phyloP scores from a whole-genome alignment of 2,797 vertebrate genomes.

The Argya squamiceps region DNA sequence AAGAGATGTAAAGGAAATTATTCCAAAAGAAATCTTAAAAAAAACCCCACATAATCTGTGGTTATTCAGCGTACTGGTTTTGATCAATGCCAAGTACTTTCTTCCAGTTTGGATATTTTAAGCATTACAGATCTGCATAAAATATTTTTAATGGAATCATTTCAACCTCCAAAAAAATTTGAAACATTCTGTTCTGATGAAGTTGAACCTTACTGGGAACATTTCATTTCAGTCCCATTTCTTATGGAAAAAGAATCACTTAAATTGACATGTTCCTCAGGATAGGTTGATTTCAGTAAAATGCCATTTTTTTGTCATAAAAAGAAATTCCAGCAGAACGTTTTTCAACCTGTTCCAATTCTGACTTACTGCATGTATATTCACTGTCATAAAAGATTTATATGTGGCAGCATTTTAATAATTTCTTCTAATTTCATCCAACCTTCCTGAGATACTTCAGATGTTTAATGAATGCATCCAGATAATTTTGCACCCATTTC shows the following conservation, averaged over 20 bases:
- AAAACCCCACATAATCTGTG: neutral
- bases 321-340: conserved; percentile 1
- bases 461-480: neutral
- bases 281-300: conserved; percentile 39
- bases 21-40: neutral
- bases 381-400: neutral
- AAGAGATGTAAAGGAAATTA: neutral
- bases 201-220: conserved; percentile 27
- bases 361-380: neutral
- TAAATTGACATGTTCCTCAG: conserved; percentile 13
- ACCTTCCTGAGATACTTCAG: neutral
- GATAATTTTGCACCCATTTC: neutral
- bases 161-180: conserved; percentile 32
- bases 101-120: conserved; percentile 55
- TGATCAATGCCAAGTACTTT: conserved; percentile 46
- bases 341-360: conserved; percentile 19
- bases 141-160: conserved; percentile 46
- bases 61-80: conserved; percentile 16
- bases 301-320: conserved; percentile 20
- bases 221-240: neutral
- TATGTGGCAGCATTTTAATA: conserved; percentile 6
- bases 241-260: neutral
- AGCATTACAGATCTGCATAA: conserved; percentile 41
- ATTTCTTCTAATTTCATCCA: conserved; percentile 33
- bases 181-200: conserved; percentile 54